Percentiles rank a stretch among this genome's conserved stretches.
These are phyloP conservation scores for Gracilinanus agilis DNA, from an alignment of 2,113 vertebrate species.

Conservation along the genomic window DNA sequence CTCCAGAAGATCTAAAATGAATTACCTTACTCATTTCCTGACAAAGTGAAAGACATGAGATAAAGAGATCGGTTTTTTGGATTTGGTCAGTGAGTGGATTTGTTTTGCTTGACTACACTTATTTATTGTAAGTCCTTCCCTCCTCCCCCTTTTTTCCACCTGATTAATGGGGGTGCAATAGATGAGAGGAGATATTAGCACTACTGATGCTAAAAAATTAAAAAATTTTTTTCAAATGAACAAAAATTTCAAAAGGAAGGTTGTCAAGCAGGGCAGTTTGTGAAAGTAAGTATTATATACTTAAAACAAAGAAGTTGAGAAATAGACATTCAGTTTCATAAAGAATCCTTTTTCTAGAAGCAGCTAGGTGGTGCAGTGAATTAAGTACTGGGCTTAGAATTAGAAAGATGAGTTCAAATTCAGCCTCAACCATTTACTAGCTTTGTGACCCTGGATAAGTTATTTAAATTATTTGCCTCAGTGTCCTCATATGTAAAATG, in stretches of 20 bases:
- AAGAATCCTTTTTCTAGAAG: background rate
- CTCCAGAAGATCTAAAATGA: background rate
- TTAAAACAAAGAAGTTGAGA: background rate
- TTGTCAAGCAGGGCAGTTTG: background rate
- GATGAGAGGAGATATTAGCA: too few relatives aligned
- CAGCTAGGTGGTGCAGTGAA: background rate
- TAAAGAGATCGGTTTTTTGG: background rate
- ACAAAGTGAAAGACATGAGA: background rate
- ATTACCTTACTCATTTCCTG: background rate
- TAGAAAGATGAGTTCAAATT: constrained; percentile 36
- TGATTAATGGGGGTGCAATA: background rate
- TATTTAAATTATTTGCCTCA: background rate
- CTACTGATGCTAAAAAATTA: background rate
- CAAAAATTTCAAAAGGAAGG: too few relatives aligned
- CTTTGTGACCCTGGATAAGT: background rate
- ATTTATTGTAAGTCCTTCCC: background rate
- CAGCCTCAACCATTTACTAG: background rate
- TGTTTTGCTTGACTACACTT: background rate
- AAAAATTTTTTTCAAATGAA: background rate
- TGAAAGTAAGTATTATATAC: background rate
- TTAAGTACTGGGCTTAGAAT: background rate
- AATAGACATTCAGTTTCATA: background rate
- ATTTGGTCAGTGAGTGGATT: background rate
- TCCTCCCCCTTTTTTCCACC: background rate
- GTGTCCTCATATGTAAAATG: constrained; percentile 41